Base-by-base conservation (phyloP, 2,113 vertebrate species). In the Uria lomvia region DNA sequence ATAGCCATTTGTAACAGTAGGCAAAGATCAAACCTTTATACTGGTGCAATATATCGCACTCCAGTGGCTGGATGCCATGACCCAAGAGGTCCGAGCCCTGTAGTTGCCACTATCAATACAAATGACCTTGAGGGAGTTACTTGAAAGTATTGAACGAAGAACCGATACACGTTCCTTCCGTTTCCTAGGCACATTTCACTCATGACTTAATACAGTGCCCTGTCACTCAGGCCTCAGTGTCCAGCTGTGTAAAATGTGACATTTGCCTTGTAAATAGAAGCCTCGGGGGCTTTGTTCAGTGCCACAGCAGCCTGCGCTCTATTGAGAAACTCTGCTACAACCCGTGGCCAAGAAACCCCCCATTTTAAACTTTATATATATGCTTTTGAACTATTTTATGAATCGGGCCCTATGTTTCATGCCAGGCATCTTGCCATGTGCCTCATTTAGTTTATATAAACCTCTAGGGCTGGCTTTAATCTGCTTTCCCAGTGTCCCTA, bases 401-500 rank as follows among this genome's bases (percentile, higher is more conserved):
- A 82, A 79, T 94, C 15, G 3, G 75, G 56, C 56, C 86, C 84
- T 72, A 26, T 20, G 89, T 62, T 95, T 42, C 94, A 76, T 86
- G 91, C 88, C 91, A 94, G 88, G 94, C 92, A 24, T 75, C 40
- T 74, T 93, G 92, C 95, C 87, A 80, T 91, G 80, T 55, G 66
- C 89, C 77, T 84, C 86, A 21, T 85, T 85, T 34, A 60, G 66
- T 82, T 95, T 86, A 70, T 59, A 77, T 36, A 59, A 95, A 92
- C 66, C 81, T 95, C 71, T 34, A 91, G 84, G 94, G 86, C 86
- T 91, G 84, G 7, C 92, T 96, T 96, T 97, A 90, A 95, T 94
- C 94, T 94, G 91, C 89, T 52, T 89, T 95, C 90, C 91, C 87
- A 94, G 86, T 60, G 78, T 74, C 74, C 84, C 77, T 22, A 45